Conservation (phyloP, 1,140 invertebrate genomes). For the Cherax destructor region DNA sequence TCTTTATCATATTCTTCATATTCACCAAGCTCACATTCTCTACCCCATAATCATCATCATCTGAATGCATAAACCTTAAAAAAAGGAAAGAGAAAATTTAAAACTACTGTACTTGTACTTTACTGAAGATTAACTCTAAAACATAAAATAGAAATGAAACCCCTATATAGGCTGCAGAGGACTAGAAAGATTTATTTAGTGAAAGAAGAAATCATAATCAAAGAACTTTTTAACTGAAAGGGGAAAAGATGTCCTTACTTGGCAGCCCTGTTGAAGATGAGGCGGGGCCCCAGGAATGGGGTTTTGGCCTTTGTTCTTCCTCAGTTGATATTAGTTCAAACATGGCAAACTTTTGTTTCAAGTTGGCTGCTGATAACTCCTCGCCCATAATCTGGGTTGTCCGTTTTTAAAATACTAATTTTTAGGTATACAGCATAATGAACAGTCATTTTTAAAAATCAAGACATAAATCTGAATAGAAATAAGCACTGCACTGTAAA, state of each 20-base stretch:
- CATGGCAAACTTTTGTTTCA: conserved; percentile 57
- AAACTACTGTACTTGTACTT: too few relatives aligned
- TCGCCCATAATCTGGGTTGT: conserved; percentile 57
- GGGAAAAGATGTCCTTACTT: neutral
- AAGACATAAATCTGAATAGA: too few relatives aligned
- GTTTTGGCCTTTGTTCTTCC: conserved; percentile 21
- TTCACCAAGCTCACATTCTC: conserved; percentile 57
- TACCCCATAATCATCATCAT: conserved; percentile 46
- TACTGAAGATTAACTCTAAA: too few relatives aligned
- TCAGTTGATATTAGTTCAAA: conserved; percentile 48
- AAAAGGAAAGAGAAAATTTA: neutral
- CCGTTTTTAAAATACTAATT: conserved; percentile 17
- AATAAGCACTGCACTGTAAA: too few relatives aligned
- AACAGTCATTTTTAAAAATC: too few relatives aligned
- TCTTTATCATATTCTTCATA: conserved; percentile 59
- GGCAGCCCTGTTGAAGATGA: conserved; percentile 34
- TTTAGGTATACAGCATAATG: too few relatives aligned
- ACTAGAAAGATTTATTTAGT: too few relatives aligned
- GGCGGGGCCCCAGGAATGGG: too few relatives aligned
- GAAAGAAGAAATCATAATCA: too few relatives aligned
- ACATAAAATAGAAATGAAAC: too few relatives aligned
- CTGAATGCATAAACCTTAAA: conserved; percentile 39
- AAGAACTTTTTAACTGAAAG: too few relatives aligned
- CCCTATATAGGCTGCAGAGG: neutral
- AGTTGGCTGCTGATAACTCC: conserved; percentile 18